Conservation (phyloP, 2,113 vertebrate genomes). For the Tenebrosternarchus preto region DNA sequence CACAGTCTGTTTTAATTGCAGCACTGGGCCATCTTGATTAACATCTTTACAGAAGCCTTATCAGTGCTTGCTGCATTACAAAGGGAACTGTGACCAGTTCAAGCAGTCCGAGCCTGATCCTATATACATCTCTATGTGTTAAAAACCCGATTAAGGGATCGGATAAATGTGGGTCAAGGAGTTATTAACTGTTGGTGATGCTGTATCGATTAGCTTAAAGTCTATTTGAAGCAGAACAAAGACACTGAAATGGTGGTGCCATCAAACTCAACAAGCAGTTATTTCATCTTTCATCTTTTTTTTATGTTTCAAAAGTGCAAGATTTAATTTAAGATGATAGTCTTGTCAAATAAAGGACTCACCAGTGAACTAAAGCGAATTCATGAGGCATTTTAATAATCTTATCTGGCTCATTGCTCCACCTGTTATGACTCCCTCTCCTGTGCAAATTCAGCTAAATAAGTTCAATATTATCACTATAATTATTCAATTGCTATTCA, state of each 20-base stretch:
- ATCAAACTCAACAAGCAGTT: background rate
- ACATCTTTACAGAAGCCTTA: slow-evolving; percentile 55
- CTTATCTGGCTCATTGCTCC: background rate
- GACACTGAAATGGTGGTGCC: no score
- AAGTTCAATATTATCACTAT: slow-evolving; percentile 2
- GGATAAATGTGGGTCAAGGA: background rate
- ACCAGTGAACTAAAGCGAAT: slow-evolving; percentile 2
- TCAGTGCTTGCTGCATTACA: slow-evolving; percentile 47
- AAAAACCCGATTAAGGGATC: background rate
- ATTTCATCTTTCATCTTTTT: background rate
- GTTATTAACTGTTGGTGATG: background rate
- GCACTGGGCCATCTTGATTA: slow-evolving; percentile 65
- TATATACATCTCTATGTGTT: background rate
- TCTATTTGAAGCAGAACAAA: background rate
- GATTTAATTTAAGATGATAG: background rate
- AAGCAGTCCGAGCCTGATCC: slow-evolving; percentile 4
- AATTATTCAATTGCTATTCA: background rate
- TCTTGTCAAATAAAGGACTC: background rate
- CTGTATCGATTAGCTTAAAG: background rate
- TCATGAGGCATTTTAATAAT: slow-evolving; percentile 6
- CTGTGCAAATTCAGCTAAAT: background rate
- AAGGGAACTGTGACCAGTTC: slow-evolving; percentile 58
- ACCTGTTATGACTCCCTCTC: background rate
- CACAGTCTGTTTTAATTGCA: slow-evolving; percentile 66
- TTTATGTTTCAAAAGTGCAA: background rate